Conservation (phyloP, 2,113 vertebrate species). For the Boleophthalmus pectinirostris region DNA sequence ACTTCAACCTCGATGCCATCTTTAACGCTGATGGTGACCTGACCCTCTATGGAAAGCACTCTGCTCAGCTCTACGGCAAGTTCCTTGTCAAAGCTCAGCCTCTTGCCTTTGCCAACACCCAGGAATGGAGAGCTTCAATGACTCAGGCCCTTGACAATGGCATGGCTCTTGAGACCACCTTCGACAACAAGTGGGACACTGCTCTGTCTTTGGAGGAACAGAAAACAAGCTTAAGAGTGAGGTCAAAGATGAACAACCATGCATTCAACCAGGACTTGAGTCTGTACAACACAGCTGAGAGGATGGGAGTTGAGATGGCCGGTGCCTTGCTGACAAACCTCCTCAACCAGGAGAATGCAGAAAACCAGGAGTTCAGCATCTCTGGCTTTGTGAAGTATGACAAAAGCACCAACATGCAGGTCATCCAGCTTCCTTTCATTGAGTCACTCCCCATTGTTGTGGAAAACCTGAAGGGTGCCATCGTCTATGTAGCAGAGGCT, state of each 20-base stretch:
- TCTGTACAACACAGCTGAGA: constrained; percentile 83
- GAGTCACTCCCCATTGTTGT: constrained; percentile 79
- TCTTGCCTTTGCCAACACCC: constrained; percentile 83
- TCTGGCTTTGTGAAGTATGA: constrained; percentile 88
- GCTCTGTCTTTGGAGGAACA: constrained; percentile 85
- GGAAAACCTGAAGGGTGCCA: constrained; percentile 73
- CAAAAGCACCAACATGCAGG: constrained; percentile 84
- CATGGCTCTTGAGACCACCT: constrained; percentile 68
- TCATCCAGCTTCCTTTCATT: constrained; percentile 83
- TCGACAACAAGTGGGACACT: constrained; percentile 81
- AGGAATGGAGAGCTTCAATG: constrained; percentile 86
- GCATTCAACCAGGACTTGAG: constrained; percentile 81
- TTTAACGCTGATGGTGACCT: constrained; percentile 86
- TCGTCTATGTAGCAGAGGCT: constrained; percentile 72
- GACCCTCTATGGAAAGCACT: constrained; percentile 81
- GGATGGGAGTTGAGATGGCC: constrained; percentile 78
- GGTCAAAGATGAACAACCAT: constrained; percentile 84
- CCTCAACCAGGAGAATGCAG: constrained; percentile 51
- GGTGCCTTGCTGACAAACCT: constrained; percentile 78
- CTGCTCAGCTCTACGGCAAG: constrained; percentile 86
- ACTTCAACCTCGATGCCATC: constrained; percentile 80
- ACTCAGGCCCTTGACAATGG: constrained; percentile 72
- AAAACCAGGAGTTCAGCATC: constrained; percentile 84
- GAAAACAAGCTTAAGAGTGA: constrained; percentile 78
- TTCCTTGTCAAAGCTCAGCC: constrained; percentile 86